Base-by-base conservation (phyloP, 2,797 vertebrate species). In the Acanthurus lineatus region DNA sequence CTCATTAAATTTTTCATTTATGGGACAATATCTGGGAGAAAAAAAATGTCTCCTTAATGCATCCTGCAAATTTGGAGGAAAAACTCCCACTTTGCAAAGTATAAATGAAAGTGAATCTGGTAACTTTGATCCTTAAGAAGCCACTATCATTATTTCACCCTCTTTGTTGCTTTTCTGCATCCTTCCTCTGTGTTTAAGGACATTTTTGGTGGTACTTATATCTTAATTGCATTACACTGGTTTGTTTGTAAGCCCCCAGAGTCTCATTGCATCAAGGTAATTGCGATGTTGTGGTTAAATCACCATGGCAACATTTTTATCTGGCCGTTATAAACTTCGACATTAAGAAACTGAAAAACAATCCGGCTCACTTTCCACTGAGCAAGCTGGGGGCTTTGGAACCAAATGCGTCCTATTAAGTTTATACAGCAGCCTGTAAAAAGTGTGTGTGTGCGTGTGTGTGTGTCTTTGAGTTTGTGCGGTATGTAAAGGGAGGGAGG, bases 241-340 rank as follows among this genome's bases (percentile, higher is more conserved):
- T 87, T 89, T 93, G 86, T 89, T 91, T 93, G 91, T 84, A 81
- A 92, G 89, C 85, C 91, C 67, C 67, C 44, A 86, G 83, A 91
- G 89, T 87, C 90, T 87, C 82, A 48, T 81, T 89, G 88, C 85
- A 88, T 91, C 85, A 90, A 92, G 89, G 87, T 93, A 94, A 92
- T 93, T 95, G 88, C 86, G 58, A 87, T 92, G 93, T 92, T 93
- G 91, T 93, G 91, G 93, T 92, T 92, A 89, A 87, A 89, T 94
- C 87, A 60, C 92, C 91, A 91, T 91, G 81, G 93, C 69, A 93
- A 92, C 90, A 73, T 86, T 92, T 89, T 91, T 89, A 92, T 91
- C 90, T 86, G 82, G 86, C 85, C 58, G 78, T 94, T 92, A 92
- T 92, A 93, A 93, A 91, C 81, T 87, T 87, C 81, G 58, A 88